These are phyloP conservation scores for Potamilus streckersoni DNA, from an alignment of 1,140 invertebrate genomes.

Conservation along the genomic window DNA sequence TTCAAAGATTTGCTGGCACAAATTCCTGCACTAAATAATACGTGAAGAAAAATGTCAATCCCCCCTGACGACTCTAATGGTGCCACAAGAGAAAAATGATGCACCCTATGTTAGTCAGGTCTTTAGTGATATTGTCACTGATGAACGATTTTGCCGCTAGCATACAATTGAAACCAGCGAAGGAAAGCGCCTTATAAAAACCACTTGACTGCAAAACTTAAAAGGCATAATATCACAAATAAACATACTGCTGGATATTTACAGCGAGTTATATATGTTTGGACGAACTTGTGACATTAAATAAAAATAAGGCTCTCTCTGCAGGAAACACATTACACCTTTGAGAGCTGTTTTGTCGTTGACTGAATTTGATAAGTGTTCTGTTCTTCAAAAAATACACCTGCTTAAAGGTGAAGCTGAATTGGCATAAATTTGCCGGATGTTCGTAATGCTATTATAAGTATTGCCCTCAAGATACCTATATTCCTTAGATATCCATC, in stretches of 20 bases:
- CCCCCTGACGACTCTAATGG: constrained; percentile 13
- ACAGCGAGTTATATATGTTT: constrained; percentile 5
- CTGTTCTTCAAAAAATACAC: background rate
- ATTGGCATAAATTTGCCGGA: constrained; percentile 9
- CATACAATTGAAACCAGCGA: background rate
- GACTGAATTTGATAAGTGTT: background rate
- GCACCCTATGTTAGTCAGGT: background rate
- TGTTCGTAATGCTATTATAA: constrained; percentile 9
- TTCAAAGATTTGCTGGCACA: background rate
- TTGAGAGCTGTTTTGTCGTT: background rate
- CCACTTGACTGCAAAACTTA: background rate
- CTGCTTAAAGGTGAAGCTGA: constrained; percentile 20
- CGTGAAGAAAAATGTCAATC: constrained; percentile 18
- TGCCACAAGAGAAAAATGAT: constrained; percentile 1
- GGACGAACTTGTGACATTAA: background rate
- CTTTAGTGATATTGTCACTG: background rate
- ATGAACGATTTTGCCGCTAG: background rate
- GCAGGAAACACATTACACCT: background rate
- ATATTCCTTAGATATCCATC: constrained; percentile 14
- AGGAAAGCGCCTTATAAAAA: constrained; percentile 13
- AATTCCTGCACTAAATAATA: background rate
- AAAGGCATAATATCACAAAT: background rate
- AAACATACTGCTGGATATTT: constrained; percentile 4
- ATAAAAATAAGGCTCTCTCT: background rate
- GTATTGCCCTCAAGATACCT: constrained; percentile 17